These are phyloP conservation scores for Dynastes maya DNA, from an alignment of 2,888 invertebrate genomes.

Conservation along the genomic window DNA sequence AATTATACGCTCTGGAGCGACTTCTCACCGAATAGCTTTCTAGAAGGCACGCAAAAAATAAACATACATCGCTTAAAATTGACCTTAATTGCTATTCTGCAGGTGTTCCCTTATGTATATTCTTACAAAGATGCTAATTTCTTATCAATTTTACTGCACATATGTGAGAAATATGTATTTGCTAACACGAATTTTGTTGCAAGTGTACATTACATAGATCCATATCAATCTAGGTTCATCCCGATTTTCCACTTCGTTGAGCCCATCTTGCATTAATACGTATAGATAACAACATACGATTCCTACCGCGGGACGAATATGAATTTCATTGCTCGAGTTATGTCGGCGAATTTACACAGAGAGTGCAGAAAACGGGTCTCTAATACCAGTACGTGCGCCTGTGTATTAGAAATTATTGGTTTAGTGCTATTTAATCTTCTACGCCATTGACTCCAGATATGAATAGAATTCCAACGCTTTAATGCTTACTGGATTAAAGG, in stretches of 20 bases:
- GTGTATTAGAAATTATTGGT: slow-evolving; percentile 16
- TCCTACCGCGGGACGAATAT: neutral
- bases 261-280: neutral
- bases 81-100: too few species aligned
- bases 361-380: slow-evolving; percentile 1
- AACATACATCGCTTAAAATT: too few species aligned
- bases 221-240: neutral
- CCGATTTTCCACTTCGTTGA: neutral
- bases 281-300: neutral
- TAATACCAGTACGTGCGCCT: neutral
- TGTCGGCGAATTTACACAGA: neutral
- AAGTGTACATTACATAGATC: neutral
- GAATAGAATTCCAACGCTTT: slow-evolving; percentile 37
- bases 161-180: too few species aligned
- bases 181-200: too few species aligned
- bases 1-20: too few species aligned
- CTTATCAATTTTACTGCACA: too few species aligned
- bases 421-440: slow-evolving; percentile 33
- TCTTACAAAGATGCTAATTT: too few species aligned
- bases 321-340: slow-evolving; percentile 4
- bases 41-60: too few species aligned
- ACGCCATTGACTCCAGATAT: slow-evolving; percentile 33
- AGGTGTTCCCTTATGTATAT: too few species aligned
- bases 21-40: too few species aligned
- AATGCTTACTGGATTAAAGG: slow-evolving; percentile 13